These are phyloP conservation scores for Eubasilissa splendida DNA, from an alignment of 2,888 invertebrate species.

Conservation along the genomic window DNA sequence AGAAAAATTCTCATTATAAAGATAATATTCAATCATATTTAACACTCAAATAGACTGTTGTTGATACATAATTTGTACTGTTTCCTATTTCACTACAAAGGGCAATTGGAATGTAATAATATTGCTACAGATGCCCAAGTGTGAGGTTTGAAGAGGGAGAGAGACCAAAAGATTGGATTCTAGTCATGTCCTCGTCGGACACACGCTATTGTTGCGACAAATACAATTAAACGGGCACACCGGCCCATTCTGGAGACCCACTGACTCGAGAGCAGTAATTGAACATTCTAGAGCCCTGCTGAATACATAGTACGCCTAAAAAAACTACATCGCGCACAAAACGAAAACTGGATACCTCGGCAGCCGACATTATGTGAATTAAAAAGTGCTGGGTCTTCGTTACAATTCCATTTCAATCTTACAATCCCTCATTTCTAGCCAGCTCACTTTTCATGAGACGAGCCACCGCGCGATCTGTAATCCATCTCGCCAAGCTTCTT, in stretches of 20 bases:
- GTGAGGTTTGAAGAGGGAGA: not conserved
- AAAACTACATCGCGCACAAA: too few species aligned
- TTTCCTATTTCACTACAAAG: too few species aligned
- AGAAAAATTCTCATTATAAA: too few species aligned
- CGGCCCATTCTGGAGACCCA: slow-evolving; percentile 15
- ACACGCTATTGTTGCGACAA: slow-evolving; percentile 12
- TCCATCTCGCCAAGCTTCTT: too few species aligned
- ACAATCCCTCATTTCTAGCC: too few species aligned
- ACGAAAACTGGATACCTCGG: not conserved
- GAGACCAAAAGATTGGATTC: not conserved
- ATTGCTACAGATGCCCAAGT: not conserved
- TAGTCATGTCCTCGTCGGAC: not conserved
- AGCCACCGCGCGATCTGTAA: too few species aligned
- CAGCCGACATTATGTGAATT: not conserved
- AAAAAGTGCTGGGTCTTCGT: too few species aligned
- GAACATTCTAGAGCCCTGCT: slow-evolving; percentile 33
- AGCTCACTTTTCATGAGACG: too few species aligned
- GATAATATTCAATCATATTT: too few species aligned
- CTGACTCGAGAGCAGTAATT: slow-evolving; percentile 17
- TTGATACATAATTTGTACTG: too few species aligned
- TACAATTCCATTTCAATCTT: too few species aligned
- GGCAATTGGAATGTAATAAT: slow-evolving; percentile 13
- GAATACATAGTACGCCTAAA: not conserved
- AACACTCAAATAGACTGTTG: too few species aligned
- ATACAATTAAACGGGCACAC: slow-evolving; percentile 18